These are phyloP conservation scores for Lasioglossum baleicum DNA, from an alignment of 1,140 invertebrate genomes.

Conservation along the genomic window DNA sequence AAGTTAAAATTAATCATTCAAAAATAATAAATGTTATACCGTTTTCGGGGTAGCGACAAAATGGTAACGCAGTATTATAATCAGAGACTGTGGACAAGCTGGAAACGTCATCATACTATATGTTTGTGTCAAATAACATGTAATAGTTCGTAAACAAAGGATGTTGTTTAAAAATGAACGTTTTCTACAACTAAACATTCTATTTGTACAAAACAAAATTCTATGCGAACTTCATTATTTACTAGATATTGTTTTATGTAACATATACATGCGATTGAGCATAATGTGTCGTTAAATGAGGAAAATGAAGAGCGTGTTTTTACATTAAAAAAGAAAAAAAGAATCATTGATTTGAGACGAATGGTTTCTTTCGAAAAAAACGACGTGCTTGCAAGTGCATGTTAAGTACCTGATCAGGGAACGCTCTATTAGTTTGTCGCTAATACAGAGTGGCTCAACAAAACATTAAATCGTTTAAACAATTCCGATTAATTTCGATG, in stretches of 20 bases:
- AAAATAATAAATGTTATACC: neutral
- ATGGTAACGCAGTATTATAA: constrained; percentile 27
- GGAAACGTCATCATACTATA: neutral
- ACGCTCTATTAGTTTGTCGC: constrained; percentile 20
- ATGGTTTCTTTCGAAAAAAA: constrained; percentile 25
- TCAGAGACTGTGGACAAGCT: neutral
- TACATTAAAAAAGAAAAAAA: neutral
- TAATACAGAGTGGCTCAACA: constrained; percentile 13
- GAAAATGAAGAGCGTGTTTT: constrained; percentile 3
- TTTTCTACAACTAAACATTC: neutral
- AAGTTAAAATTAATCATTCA: neutral
- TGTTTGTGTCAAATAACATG: constrained; percentile 3
- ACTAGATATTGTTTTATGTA: neutral
- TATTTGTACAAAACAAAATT: neutral
- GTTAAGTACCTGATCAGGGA: constrained; percentile 58
- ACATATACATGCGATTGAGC: neutral
- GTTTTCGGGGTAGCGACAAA: neutral
- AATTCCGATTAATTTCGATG: neutral
- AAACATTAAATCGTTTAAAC: neutral
- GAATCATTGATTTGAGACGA: neutral
- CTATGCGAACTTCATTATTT: neutral
- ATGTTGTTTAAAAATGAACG: neutral
- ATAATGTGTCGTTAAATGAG: neutral
- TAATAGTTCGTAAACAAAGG: neutral
- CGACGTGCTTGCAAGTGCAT: constrained; percentile 30